Evolutionary conservation across 2,113 vertebrate species (phyloP).

Genomic region (Mirounga angustirostris): DNA sequence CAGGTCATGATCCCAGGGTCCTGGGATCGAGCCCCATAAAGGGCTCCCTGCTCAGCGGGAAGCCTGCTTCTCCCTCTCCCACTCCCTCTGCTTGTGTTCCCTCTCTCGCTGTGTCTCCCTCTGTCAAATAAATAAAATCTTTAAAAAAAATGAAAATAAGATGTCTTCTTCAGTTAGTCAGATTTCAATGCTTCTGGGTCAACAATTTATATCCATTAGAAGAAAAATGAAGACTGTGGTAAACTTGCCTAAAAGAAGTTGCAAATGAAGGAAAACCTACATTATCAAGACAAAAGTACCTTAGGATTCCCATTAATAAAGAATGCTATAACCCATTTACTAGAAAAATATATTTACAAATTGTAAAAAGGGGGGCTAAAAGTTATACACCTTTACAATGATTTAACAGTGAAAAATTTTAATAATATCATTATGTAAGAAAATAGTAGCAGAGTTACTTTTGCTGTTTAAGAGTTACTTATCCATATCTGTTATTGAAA

Average conservation of each 20-base stretch:
- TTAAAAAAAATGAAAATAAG: slow-evolving; percentile 31
- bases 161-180: background rate
- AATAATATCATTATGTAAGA: background rate
- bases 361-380: background rate
- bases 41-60: too few species aligned
- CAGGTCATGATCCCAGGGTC: too few species aligned
- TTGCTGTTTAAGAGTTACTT: background rate
- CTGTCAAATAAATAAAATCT: too few species aligned
- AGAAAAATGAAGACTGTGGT: background rate
- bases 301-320: background rate
- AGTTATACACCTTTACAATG: background rate
- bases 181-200: background rate
- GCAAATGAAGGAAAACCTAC: slow-evolving; percentile 12
- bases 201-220: background rate
- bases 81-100: too few species aligned
- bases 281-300: slow-evolving; percentile 9
- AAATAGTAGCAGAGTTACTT: background rate
- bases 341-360: slow-evolving; percentile 45
- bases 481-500: background rate
- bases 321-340: background rate
- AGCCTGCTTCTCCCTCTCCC: too few species aligned
- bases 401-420: background rate
- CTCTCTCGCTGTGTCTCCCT: too few species aligned
- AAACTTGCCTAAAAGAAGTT: slow-evolving; percentile 20
- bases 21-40: too few species aligned